Base-by-base conservation (phyloP, 2,113 vertebrate genomes). In the Capreolus pygargus region DNA sequence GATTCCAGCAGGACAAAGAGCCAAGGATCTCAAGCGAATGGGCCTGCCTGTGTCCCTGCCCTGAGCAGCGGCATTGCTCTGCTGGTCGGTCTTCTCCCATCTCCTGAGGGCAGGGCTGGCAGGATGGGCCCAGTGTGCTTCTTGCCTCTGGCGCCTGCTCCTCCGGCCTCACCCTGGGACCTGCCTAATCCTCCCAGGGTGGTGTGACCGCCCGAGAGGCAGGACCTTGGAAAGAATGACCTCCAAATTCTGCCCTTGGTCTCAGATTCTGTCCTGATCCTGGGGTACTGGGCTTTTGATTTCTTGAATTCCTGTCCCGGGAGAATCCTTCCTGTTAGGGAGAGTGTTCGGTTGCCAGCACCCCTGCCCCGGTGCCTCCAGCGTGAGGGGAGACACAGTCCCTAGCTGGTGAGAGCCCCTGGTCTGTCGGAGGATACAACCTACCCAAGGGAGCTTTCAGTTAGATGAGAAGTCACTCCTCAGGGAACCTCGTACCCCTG, bases 281-380 rank as follows among this genome's bases (percentile, higher is more conserved):
- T 30, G 7, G 94, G 61, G 60, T 30, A 27, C 45, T 54, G 86
- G 21, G 21, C 30, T 17, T 76, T 92, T 55, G 30, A 27, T 87
- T 86, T 93, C 52, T 60, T 95, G 79, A 70, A 52, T 67, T 82
- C 88, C 81, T 60, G 74, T 86, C 16, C 13, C 52, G 33, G 5
- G 19, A 78, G 43, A 36, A 16, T 9, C 9, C 50, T 94, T 83
- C 43, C 36, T 96, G 64, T n/a, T 45, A 81, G 52, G 39, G 23
- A 61, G 27, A 6, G 13, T 5, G 30, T 45, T 94, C 30, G 10
- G 28, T 14, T 43, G 28, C 33, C 23, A 81, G 55, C 11, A 3
- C 47, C 39, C 28, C 27, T 16, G 12, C 90, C 76, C 23, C 64
- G 87, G 39, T 91, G 39, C 33, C 36, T n/a, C n/a, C 27, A 23